Percentiles rank a stretch among this genome's conserved stretches.
Conservation (phyloP, 2,797 vertebrate species). For the Numenius phaeopus region DNA sequence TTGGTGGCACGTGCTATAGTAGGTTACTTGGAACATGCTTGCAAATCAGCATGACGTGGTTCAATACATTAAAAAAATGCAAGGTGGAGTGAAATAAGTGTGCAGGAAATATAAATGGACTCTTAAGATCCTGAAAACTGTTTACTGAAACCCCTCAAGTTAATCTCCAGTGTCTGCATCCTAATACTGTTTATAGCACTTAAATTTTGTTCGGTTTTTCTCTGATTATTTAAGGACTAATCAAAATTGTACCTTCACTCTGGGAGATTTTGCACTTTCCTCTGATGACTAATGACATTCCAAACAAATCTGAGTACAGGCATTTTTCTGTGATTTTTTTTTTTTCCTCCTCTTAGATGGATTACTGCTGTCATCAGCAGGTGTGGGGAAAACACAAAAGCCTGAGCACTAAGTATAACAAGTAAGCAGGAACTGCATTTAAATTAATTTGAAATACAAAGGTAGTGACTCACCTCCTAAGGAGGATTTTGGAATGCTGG, state of each 20-base stretch:
- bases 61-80: neutral
- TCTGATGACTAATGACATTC: slow-evolving; percentile 53
- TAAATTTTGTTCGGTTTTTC: neutral
- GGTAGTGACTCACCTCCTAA: neutral
- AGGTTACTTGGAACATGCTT: neutral
- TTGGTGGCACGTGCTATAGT: neutral
- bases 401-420: neutral
- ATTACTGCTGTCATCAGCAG: slow-evolving; percentile 55
- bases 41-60: neutral
- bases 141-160: neutral
- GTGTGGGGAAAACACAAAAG: slow-evolving; percentile 37
- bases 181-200: slow-evolving; percentile 2
- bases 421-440: slow-evolving; percentile 18
- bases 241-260: slow-evolving; percentile 39
- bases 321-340: neutral
- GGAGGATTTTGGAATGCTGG: neutral
- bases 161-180: neutral
- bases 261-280: slow-evolving; percentile 12
- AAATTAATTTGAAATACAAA: slow-evolving; percentile 52
- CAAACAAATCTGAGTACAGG: slow-evolving; percentile 16
- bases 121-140: neutral
- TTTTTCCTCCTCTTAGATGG: slow-evolving; percentile 16
- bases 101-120: neutral
- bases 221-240: slow-evolving; percentile 55
- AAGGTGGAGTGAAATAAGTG: neutral